Evolutionary conservation across 1,140 invertebrate species (phyloP).

Genomic region (Scaptomyza montana): DNA sequence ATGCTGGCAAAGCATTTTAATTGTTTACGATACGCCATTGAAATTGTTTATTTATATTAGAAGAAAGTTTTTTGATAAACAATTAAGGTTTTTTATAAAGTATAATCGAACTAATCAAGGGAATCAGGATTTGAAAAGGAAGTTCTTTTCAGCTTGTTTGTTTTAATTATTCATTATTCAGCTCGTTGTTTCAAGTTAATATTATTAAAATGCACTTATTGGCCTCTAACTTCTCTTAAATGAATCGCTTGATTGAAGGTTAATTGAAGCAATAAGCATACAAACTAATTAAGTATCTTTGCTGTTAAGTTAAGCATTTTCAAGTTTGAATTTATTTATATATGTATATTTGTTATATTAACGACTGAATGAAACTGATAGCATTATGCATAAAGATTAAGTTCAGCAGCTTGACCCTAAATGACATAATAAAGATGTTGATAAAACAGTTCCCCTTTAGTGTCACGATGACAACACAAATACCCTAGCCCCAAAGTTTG

Average conservation of each 20-base stretch:
- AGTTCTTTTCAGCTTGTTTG: no score
- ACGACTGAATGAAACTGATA: neutral
- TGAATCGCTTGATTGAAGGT: no score
- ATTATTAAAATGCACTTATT: no score
- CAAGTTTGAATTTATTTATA: neutral
- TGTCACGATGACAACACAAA: neutral
- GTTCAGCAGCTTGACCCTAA: neutral
- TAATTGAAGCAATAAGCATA: no score
- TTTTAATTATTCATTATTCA: no score
- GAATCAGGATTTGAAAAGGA: no score
- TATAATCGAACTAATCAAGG: no score
- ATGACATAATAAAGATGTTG: neutral
- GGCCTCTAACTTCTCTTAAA: no score
- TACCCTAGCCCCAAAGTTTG: neutral
- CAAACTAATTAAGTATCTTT: neutral
- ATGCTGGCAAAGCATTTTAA: conserved; percentile 56
- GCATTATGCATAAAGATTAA: neutral
- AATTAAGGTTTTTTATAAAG: neutral
- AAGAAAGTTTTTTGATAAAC: conserved; percentile 1
- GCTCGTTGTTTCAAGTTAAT: no score
- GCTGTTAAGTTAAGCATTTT: neutral
- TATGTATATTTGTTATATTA: neutral
- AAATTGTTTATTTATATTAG: neutral
- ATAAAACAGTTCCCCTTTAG: neutral
- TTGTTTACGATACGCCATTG: conserved; percentile 27